phyloP scores from a whole-genome alignment of 2,888 invertebrate species.

The Elmis aenea region DNA sequence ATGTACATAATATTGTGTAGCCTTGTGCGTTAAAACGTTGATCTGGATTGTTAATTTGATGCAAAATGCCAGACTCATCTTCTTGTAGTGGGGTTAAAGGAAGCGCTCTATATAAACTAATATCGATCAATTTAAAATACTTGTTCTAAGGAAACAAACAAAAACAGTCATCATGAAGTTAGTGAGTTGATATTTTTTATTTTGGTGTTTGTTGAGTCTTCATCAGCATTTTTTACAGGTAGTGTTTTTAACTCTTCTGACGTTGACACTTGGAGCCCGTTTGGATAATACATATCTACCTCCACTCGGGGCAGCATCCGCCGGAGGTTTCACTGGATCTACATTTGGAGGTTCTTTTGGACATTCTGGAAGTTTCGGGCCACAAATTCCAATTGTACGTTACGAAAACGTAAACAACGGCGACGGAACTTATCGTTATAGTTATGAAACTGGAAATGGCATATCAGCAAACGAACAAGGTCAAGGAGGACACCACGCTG shows the following conservation, averaged over 20 bases:
- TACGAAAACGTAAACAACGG: slow-evolving; percentile 59
- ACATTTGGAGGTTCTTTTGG: slow-evolving; percentile 1
- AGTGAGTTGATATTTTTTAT: not conserved
- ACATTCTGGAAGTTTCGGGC: too few relatives aligned
- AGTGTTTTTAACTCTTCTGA: slow-evolving; percentile 42
- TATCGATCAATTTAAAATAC: slow-evolving; percentile 3
- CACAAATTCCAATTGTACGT: slow-evolving; percentile 56
- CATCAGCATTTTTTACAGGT: slow-evolving; percentile 41
- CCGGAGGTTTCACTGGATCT: not conserved
- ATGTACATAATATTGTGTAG: slow-evolving; percentile 12
- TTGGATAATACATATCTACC: slow-evolving; percentile 57
- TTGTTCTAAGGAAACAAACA: not conserved
- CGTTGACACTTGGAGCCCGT: slow-evolving; percentile 49
- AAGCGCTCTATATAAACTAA: slow-evolving; percentile 9
- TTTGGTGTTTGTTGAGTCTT: slow-evolving; percentile 1
- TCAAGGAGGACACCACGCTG: slow-evolving; percentile 39
- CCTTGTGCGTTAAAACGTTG: slow-evolving; percentile 6
- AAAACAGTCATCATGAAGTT: not conserved
- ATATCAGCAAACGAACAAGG: slow-evolving; percentile 55
- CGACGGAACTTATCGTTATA: slow-evolving; percentile 59
- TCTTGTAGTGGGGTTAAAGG: slow-evolving; percentile 6
- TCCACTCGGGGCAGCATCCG: slow-evolving; percentile 32
- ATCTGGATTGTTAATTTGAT: slow-evolving; percentile 11
- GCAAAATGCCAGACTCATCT: slow-evolving; percentile 6
- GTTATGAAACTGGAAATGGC: slow-evolving; percentile 61